phyloP scores from a whole-genome alignment of 2,113 vertebrate species.

The Salvator merianae region DNA sequence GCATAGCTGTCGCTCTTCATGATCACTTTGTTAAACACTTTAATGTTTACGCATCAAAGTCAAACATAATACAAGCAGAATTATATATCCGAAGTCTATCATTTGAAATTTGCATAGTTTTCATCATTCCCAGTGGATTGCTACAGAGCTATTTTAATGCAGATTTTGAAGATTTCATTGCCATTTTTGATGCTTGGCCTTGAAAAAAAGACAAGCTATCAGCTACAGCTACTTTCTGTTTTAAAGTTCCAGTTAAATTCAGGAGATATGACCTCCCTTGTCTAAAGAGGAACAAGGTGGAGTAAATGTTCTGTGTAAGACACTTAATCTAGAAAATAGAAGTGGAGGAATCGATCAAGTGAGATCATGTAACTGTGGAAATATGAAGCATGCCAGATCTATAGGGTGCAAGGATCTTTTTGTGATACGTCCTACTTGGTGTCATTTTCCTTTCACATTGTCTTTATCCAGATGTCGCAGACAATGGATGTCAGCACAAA shows the following conservation, averaged over 20 bases:
- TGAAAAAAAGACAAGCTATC: background rate
- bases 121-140: slow-evolving; percentile 38
- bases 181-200: slow-evolving; percentile 13
- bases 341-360: background rate
- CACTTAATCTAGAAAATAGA: background rate
- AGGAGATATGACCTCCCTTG: background rate
- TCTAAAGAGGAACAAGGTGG: background rate
- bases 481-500: background rate
- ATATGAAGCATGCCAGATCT: background rate
- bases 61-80: slow-evolving; percentile 43
- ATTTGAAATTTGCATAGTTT: slow-evolving; percentile 29
- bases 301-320: background rate
- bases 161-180: background rate
- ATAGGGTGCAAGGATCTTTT: background rate
- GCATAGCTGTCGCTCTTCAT: slow-evolving; percentile 21
- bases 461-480: background rate
- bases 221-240: background rate
- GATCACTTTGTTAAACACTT: slow-evolving; percentile 41
- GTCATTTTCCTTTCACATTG: background rate
- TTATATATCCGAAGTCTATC: slow-evolving; percentile 25
- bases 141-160: slow-evolving; percentile 10
- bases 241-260: background rate
- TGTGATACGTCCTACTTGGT: background rate
- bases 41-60: slow-evolving; percentile 32
- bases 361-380: background rate